Percentiles rank a stretch among this genome's conserved stretches.
phyloP scores from a whole-genome alignment of 2,797 vertebrate species.

The Melanotaenia trifasciata region DNA sequence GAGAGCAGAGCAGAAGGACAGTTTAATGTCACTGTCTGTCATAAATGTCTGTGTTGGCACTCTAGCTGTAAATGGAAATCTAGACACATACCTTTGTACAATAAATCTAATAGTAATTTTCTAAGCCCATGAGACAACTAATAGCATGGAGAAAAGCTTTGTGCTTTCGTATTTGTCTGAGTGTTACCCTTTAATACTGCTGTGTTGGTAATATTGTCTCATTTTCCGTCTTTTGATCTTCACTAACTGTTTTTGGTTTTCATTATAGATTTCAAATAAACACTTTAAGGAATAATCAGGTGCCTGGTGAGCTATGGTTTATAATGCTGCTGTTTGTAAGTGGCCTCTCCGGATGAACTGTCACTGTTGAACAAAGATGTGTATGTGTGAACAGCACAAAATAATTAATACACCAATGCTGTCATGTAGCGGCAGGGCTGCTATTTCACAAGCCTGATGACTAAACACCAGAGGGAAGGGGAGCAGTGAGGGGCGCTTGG shows the following conservation, averaged over 20 bases:
- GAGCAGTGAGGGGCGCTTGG: constrained; percentile 74
- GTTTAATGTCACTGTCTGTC: constrained; percentile 80
- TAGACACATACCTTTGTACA: constrained; percentile 83
- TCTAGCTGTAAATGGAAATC: constrained; percentile 85
- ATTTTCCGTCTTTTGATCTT: constrained; percentile 80
- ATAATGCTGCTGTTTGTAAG: constrained; percentile 89
- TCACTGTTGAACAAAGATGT: constrained; percentile 93
- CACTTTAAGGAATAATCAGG: constrained; percentile 65
- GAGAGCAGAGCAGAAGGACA: constrained; percentile 73
- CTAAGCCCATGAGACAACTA: constrained; percentile 78
- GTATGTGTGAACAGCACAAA: constrained; percentile 90
- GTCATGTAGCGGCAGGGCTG: constrained; percentile 85
- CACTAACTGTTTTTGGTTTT: constrained; percentile 58
- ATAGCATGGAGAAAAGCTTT: constrained; percentile 72
- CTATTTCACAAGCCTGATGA: constrained; percentile 89
- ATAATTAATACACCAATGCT: constrained; percentile 92
- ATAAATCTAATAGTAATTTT: constrained; percentile 89
- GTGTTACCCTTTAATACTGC: constrained; percentile 70
- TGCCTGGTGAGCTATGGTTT: constrained; percentile 84
- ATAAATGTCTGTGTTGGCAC: constrained; percentile 81
- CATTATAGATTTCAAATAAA: constrained; percentile 79
- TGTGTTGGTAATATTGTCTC: constrained; percentile 71
- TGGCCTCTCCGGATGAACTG: constrained; percentile 94
- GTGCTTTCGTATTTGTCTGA: constrained; percentile 79
- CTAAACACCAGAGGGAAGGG: constrained; percentile 86